Evolutionary conservation across 2,888 invertebrate species (phyloP).

Genomic region (Drosophila tripunctata): DNA sequence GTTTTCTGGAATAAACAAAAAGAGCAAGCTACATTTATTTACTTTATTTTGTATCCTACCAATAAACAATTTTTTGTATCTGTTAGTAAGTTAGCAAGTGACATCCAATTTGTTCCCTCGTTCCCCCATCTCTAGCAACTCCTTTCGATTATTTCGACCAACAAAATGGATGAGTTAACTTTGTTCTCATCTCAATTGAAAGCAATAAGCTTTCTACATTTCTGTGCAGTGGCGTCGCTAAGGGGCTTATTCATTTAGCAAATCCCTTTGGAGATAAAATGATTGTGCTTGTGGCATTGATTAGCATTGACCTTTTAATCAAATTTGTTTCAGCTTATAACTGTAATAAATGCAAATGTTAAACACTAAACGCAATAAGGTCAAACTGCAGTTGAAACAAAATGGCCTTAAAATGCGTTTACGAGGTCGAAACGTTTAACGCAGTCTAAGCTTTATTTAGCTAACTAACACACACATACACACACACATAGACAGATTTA

Average conservation of each 20-base stretch:
- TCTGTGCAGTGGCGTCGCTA: neutral
- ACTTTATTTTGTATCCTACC: too few relatives aligned
- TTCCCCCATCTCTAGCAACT: neutral
- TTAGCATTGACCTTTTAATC: constrained; percentile 30
- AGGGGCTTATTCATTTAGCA: constrained; percentile 4
- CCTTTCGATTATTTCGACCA: neutral
- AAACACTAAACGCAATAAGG: constrained; percentile 19
- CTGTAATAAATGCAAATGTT: constrained; percentile 14
- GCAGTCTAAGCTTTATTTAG: constrained; percentile 49
- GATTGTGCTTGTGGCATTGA: constrained; percentile 31
- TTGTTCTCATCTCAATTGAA: neutral
- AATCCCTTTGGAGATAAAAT: neutral
- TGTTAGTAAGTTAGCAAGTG: too few relatives aligned
- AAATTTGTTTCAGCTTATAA: constrained; percentile 6
- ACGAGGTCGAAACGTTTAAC: constrained; percentile 55
- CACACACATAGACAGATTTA: constrained; percentile 4
- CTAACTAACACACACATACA: constrained; percentile 13
- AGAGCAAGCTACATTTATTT: too few relatives aligned
- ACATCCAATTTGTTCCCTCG: too few relatives aligned
- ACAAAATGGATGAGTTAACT: neutral
- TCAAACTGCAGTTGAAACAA: constrained; percentile 26
- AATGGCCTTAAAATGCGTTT: constrained; percentile 33
- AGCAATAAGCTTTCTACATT: neutral
- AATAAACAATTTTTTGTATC: too few relatives aligned
- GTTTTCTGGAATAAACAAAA: too few relatives aligned